A percentile compares a stretch with the other conserved stretches of the same genome.
Evolutionary conservation across 2,113 vertebrate species (phyloP).

Genomic region (Ophthalmolycus amberensis): DNA sequence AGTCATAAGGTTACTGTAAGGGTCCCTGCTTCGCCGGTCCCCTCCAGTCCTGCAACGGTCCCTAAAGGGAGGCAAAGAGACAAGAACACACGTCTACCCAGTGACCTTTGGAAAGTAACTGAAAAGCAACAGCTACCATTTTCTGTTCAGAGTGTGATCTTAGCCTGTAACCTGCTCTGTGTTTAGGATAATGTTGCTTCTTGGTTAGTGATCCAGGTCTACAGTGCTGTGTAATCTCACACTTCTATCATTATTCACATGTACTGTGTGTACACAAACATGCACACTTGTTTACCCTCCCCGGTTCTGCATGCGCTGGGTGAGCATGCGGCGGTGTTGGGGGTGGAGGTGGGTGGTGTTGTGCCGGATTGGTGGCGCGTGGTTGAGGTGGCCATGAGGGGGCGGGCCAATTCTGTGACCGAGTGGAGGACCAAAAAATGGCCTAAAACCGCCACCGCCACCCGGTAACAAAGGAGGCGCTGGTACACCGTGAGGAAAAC

Average conservation of each 20-base stretch:
- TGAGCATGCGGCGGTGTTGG: slow-evolving; percentile 93
- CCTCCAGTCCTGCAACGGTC: slow-evolving; percentile 83
- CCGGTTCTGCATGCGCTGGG: slow-evolving; percentile 92
- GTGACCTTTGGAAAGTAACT: not conserved
- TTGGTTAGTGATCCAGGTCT: not conserved
- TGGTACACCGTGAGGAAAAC: slow-evolving; percentile 76
- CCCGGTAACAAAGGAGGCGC: slow-evolving; percentile 78
- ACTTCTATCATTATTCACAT: not conserved
- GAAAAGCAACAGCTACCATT: not conserved
- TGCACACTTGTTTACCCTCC: slow-evolving; percentile 72
- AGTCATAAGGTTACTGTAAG: slow-evolving; percentile 97
- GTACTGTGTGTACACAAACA: not conserved
- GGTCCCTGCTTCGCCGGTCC: slow-evolving; percentile 89
- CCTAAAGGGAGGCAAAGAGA: slow-evolving; percentile 73
- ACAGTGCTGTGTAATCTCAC: not conserved
- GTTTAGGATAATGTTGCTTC: not conserved
- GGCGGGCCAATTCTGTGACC: slow-evolving; percentile 76
- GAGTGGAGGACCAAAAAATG: slow-evolving; percentile 85
- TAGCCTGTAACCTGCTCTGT: not conserved
- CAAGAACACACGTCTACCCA: not conserved
- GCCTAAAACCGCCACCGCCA: slow-evolving; percentile 86
- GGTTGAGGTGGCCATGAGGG: slow-evolving; percentile 81
- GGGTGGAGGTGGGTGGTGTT: slow-evolving; percentile 96
- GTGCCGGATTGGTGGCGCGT: slow-evolving; percentile 84
- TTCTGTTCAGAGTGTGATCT: not conserved